Percentiles rank a stretch among this genome's conserved stretches.
Conservation (phyloP, 2,113 vertebrate species). For the Psammodynastes pulverulentus region DNA sequence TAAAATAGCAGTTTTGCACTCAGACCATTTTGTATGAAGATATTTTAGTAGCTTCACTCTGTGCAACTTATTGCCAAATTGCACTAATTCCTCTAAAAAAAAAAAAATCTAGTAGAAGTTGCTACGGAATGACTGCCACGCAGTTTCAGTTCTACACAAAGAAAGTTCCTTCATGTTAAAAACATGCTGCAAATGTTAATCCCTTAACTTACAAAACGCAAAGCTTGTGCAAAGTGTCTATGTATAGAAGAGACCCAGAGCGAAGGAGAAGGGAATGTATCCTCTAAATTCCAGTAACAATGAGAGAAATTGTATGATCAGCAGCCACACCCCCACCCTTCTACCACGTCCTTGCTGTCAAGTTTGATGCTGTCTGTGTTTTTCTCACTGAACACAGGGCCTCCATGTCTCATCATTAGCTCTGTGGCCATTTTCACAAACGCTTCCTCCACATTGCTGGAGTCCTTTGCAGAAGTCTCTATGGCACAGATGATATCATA, state of each 20-base stretch:
- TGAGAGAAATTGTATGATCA: conserved; percentile 64
- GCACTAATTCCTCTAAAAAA: conserved; percentile 27
- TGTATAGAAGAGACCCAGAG: neutral
- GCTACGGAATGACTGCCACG: conserved; percentile 13
- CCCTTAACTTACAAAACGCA: conserved; percentile 62
- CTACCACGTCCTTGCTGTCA: conserved; percentile 79
- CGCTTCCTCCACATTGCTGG: conserved; percentile 85
- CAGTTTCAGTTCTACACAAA: conserved; percentile 37
- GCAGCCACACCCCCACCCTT: conserved; percentile 82
- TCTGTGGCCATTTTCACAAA: conserved; percentile 82
- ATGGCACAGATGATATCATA: conserved; percentile 81
- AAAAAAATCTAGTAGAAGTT: conserved; percentile 28
- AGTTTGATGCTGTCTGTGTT: conserved; percentile 82
- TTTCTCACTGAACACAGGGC: conserved; percentile 81
- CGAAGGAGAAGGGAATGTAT: neutral
- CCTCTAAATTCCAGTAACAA: conserved; percentile 58
- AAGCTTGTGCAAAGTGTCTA: conserved; percentile 56
- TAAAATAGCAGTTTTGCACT: conserved; percentile 9
- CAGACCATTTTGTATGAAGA: neutral
- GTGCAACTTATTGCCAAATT: conserved; percentile 21
- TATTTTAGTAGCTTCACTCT: neutral
- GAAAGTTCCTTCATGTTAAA: conserved; percentile 50
- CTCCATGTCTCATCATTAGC: conserved; percentile 82
- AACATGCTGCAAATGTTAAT: conserved; percentile 53
- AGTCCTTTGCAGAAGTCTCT: conserved; percentile 85